Conservation (phyloP, 2,113 vertebrate species). For the Otis tarda region DNA sequence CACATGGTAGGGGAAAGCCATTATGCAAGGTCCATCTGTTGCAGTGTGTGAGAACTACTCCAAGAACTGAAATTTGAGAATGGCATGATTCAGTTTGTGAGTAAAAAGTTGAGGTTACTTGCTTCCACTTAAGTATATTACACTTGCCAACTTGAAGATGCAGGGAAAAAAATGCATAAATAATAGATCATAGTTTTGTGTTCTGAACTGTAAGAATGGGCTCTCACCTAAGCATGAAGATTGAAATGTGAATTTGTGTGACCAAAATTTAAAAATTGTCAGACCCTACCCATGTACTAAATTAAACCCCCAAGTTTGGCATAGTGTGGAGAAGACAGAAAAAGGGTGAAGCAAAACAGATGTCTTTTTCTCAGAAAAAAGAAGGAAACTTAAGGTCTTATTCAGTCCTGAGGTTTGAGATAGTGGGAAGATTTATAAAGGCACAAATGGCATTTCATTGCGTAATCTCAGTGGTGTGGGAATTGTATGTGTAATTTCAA, state of each 20-base stretch:
- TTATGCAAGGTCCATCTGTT: background rate
- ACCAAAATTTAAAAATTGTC: background rate
- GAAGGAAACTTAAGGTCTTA: background rate
- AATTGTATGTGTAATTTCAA: background rate
- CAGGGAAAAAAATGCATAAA: background rate
- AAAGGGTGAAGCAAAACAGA: background rate
- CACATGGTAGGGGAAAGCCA: background rate
- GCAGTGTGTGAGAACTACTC: background rate
- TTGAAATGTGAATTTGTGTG: background rate
- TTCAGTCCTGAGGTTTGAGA: background rate
- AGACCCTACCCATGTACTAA: background rate
- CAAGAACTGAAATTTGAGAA: background rate
- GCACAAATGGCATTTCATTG: background rate
- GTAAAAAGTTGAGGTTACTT: background rate
- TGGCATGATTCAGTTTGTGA: background rate
- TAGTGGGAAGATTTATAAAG: background rate
- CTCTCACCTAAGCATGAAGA: background rate
- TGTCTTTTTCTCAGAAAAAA: background rate
- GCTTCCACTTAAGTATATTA: background rate
- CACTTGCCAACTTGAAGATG: background rate
- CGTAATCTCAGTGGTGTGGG: background rate
- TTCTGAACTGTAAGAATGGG: background rate
- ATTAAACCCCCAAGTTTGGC: background rate
- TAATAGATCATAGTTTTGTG: background rate
- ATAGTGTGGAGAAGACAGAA: background rate